Conservation (phyloP, 1,140 invertebrate genomes). For the Cylas formicarius region DNA sequence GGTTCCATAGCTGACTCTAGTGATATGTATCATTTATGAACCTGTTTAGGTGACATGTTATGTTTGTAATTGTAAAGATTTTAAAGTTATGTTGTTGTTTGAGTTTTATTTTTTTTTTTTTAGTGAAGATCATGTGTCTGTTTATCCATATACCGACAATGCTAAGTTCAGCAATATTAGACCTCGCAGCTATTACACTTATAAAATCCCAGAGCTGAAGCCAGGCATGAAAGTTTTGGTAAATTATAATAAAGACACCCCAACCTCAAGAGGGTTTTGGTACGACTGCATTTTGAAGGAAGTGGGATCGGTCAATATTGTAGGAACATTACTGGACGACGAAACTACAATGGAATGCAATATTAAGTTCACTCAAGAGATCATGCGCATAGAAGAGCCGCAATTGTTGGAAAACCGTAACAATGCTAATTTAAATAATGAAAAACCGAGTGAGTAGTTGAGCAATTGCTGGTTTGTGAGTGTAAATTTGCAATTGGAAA, state of each 20-base stretch:
- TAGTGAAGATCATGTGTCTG: constrained; percentile 19
- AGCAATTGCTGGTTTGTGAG: too few relatives aligned
- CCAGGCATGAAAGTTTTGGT: constrained; percentile 60
- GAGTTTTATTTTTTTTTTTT: constrained; percentile 16
- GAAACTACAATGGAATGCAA: constrained; percentile 50
- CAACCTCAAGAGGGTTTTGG: constrained; percentile 65
- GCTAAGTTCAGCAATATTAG: constrained; percentile 53
- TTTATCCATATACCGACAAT: constrained; percentile 36
- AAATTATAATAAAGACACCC: constrained; percentile 70
- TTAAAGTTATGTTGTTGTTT: too few relatives aligned
- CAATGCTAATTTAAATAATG: too few relatives aligned
- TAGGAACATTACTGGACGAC: constrained; percentile 44
- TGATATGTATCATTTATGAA: too few relatives aligned
- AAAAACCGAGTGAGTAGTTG: too few relatives aligned
- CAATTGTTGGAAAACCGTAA: constrained; percentile 35
- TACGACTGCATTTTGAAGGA: constrained; percentile 51
- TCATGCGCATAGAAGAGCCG: constrained; percentile 54
- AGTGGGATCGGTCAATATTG: constrained; percentile 37
- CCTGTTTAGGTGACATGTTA: too few relatives aligned
- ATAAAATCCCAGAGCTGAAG: constrained; percentile 52
- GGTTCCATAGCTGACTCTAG: too few relatives aligned
- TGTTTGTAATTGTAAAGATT: background rate
- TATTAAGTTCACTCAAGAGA: constrained; percentile 52
- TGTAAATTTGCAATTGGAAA: constrained; percentile 1
- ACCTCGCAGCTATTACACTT: constrained; percentile 53